Evolutionary conservation across 2,113 vertebrate species (phyloP), one percentile per base, ranked within the genome.

Genomic region (Scophthalmus maximus): DNA sequence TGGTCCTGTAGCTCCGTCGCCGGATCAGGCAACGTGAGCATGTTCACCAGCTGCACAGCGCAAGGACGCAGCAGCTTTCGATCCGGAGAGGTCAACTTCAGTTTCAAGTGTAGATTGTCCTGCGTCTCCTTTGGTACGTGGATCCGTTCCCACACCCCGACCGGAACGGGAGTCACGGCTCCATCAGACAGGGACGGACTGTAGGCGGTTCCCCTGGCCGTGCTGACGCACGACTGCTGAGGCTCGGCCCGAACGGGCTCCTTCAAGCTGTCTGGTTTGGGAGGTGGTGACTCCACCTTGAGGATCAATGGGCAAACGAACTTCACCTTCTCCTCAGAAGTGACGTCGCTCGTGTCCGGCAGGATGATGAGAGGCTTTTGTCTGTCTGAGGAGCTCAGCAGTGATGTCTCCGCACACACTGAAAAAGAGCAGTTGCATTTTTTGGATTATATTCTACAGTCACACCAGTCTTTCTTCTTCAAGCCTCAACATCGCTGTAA

Each of bases 31-130:
- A 68, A 17, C 0, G 30, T 67, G 27, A 86, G 78, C 47, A 94
- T 11, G 6, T 94, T 71, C 14, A 94, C 92, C 23, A 94, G 83
- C 15, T 87, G 85, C 1, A 94, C 93, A 0, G 46, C 59, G 22
- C 93, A 94, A 3, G 85, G 86, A 12, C 73, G 34, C 46, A 55
- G 51, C 62, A 91, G 57, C 78, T 88, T 88, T 26, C 71, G 55
- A 50, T 92, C 91, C 0, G 30, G 49, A 17, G 84, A 71, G 2
- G 73, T 65, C 38, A 68, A 42, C 12, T 88, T 88, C 70, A 87
- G 75, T 29, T 85, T 90, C 64, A 91, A 58, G 55, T 85, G 80
- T n/a, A 91, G 84, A 27, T 81, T 55, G 58, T 74, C 79, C 2
- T 73, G 50, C 0, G 11, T 36, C n/a, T 82, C 74, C 17, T 73